Evolutionary conservation across 2,797 vertebrate genomes (phyloP), one percentile per base, ranked within the genome.

Genomic region (Alcedo atthis): DNA sequence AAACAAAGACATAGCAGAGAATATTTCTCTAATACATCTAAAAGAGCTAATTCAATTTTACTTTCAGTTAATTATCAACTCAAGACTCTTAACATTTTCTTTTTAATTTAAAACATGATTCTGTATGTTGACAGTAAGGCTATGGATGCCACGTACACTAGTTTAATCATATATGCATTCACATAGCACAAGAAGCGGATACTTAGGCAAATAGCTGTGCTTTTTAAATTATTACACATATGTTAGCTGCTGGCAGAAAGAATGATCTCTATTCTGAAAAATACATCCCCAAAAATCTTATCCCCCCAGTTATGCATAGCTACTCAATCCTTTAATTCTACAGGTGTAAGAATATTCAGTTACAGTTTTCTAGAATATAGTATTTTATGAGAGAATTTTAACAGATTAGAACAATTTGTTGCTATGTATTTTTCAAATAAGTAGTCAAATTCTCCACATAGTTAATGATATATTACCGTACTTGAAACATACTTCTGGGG

Each of bases 81-180:
- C 93, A 82, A 81, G 67, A 78, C 74, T 94, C 63, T 85, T 68
- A 94, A 93, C 80, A 85, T 94, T 90, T 68, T 59, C 86, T 95
- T 91, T 95, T 85, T 85, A 90, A 92, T 61, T 91, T 71, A 79
- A 96, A 95, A 93, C 28, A 94, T 21, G 94, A 89, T 58, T 67
- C 53, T 55, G 35, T 48, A 32, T 51, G 69, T 25, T 68, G 43
- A 81, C 4, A 5, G 32, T 49, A 84, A 93, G 88, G 48, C 40
- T 79, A 35, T 85, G 54, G 62, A 73, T 90, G 71, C 26, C 73
- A 74, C 12, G 21, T 68, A 61, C 28, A 37, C 28, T 81, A 81
- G 43, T 75, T 68, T 70, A 53, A 68, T 85, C 59, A 33, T 30
- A 85, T 68, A 81, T 57, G 64, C 21, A 55, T 59, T 66, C 48